Conservation (phyloP, 1,140 invertebrate species). For the Heliconius hewitsoni region DNA sequence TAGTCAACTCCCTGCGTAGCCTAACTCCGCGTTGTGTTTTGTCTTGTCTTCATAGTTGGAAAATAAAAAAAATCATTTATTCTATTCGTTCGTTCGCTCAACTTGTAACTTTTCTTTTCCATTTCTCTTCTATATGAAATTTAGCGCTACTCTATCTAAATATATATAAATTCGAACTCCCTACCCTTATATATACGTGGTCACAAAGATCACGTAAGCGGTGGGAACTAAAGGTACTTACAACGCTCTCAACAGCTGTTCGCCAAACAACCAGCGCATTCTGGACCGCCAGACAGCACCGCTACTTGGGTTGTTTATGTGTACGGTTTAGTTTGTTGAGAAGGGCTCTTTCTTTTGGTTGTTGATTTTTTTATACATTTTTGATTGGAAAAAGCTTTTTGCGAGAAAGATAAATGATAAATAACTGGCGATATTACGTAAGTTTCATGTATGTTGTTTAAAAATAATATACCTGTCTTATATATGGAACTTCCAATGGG, state of each 20-base stretch:
- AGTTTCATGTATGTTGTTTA: too few species aligned
- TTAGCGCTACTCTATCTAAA: not conserved
- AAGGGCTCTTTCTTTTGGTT: not conserved
- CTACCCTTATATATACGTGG: conserved; percentile 18
- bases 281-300: conserved; percentile 14
- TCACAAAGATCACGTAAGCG: conserved; percentile 31
- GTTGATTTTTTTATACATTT: not conserved
- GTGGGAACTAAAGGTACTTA: conserved; percentile 28
- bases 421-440: too few species aligned
- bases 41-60: too few species aligned
- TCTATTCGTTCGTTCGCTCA: too few species aligned
- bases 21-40: too few species aligned
- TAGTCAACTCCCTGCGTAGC: too few species aligned
- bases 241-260: conserved; percentile 32
- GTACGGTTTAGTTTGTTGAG: not conserved
- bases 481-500: too few species aligned
- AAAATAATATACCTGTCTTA: too few species aligned
- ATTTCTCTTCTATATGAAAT: conserved; percentile 11
- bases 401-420: too few species aligned
- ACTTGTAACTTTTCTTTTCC: not conserved
- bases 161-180: not conserved
- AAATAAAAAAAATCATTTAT: too few species aligned
- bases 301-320: not conserved
- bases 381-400: not conserved
- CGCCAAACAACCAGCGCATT: conserved; percentile 22